Evolutionary conservation across 2,888 invertebrate species (phyloP), one percentile per base, ranked within the genome.

Genomic region (Rhagium mordax): DNA sequence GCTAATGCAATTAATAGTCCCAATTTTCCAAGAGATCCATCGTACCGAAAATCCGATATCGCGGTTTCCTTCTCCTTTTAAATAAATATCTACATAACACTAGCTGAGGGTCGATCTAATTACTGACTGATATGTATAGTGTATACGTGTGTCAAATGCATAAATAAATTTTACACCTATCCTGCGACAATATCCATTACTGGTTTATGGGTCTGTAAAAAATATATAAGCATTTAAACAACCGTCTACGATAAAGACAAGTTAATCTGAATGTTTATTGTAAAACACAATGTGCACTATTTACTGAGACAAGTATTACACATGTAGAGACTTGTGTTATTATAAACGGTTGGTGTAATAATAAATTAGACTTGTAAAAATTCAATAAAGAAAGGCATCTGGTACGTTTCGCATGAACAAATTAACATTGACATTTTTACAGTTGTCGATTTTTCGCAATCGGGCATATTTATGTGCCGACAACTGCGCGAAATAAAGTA

Each of bases 371-470:
- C 41, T 41, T n/a, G 72, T 78, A 80, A 80, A 82, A 84, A 82
- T 84, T 82, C 83, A 84, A 85, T 84, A 84, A 84, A 83, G 83
- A 81, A 82, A 76, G 81, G 85, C 86, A 85, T 86, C 86, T 86
- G 86, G 84, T 83, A 82, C 84, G 83, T 84, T 84, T 84, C 84
- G 84, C 85, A 82, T 81, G 84, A 84, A 83, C 87, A 86, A 87
- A 87, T 87, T 87, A 86, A 86, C 86, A 84, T 83, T 84, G 86
- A 86, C 86, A 82, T 84, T 86, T 86, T 85, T 85, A 86, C 85
- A 84, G 85, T 84, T 81, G 84, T 82, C 82, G 82, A 82, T 84
- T 84, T 85, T 84, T 84, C 83, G 82, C 81, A 83, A 85, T 85
- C 85, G 84, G 85, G 84, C 84, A 86, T 86, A 87, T 87, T 86